Conservation (phyloP, 2,797 vertebrate genomes). For the Chromis chromis region DNA sequence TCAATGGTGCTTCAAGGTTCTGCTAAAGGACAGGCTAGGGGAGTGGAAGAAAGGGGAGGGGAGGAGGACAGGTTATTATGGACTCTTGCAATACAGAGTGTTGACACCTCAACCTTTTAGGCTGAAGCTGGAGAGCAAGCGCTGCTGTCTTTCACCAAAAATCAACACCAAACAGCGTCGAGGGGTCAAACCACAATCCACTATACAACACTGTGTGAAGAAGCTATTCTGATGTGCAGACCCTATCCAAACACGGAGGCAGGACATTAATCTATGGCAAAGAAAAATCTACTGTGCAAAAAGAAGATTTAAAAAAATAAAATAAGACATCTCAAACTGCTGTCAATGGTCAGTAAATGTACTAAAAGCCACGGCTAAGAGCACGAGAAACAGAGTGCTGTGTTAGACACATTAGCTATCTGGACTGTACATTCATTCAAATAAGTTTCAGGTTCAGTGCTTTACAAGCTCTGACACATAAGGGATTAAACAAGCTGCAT, state of each 20-base stretch:
- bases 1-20: conserved; percentile 85
- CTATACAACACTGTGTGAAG: conserved; percentile 12
- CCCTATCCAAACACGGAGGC: conserved; percentile 21
- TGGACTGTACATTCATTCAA: conserved; percentile 78
- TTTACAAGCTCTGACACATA: conserved; percentile 68
- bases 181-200: conserved; percentile 35
- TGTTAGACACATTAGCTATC: conserved; percentile 76
- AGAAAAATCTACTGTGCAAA: conserved; percentile 27
- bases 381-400: conserved; percentile 74
- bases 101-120: conserved; percentile 80
- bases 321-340: conserved; percentile 47
- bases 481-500: conserved; percentile 71
- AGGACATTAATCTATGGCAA: conserved; percentile 27
- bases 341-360: conserved; percentile 45
- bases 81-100: conserved; percentile 67
- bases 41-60: conserved; percentile 37
- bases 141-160: conserved; percentile 64
- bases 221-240: conserved; percentile 15
- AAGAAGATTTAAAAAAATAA: conserved; percentile 37
- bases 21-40: conserved; percentile 80
- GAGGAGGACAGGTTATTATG: conserved; percentile 73
- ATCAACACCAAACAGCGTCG: conserved; percentile 43
- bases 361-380: conserved; percentile 68
- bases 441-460: conserved; percentile 75
- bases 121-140: conserved; percentile 61